Percentiles rank a stretch among this genome's conserved stretches.
phyloP scores from a whole-genome alignment of 2,888 invertebrate species.

The Teinopalpus imperialis region DNA sequence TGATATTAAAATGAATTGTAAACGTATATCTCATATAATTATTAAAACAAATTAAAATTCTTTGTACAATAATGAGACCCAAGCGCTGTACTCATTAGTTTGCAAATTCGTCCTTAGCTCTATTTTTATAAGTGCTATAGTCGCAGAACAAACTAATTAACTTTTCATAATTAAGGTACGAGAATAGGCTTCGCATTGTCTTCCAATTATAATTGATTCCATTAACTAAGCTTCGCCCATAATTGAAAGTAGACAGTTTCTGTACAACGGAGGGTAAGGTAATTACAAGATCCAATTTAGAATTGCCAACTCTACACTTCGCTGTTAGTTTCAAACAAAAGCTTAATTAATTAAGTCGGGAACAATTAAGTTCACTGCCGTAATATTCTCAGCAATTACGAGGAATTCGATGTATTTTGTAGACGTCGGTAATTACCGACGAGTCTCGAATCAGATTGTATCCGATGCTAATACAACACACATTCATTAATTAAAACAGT shows the following conservation, averaged over 20 bases:
- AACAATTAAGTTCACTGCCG: slow-evolving; percentile 81
- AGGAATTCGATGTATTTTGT: slow-evolving; percentile 79
- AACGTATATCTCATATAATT: too few species aligned
- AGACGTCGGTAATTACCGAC: slow-evolving; percentile 72
- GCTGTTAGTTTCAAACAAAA: slow-evolving; percentile 82
- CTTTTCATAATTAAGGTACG: slow-evolving; percentile 49
- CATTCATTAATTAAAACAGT: slow-evolving; percentile 70
- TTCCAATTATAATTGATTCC: slow-evolving; percentile 76
- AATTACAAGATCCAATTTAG: slow-evolving; percentile 83
- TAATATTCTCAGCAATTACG: slow-evolving; percentile 81
- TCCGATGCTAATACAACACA: slow-evolving; percentile 71
- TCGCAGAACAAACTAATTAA: slow-evolving; percentile 51
- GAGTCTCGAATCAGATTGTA: slow-evolving; percentile 74
- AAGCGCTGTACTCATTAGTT: slow-evolving; percentile 2
- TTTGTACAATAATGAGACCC: background rate
- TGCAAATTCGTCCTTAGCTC: background rate
- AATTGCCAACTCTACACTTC: slow-evolving; percentile 82
- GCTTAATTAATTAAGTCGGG: slow-evolving; percentile 82
- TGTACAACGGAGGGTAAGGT: slow-evolving; percentile 76
- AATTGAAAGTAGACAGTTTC: slow-evolving; percentile 80
- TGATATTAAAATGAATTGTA: too few species aligned
- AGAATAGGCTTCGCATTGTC: slow-evolving; percentile 62
- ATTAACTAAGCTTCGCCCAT: slow-evolving; percentile 76
- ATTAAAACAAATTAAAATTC: too few species aligned
- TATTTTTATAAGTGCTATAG: background rate